These are phyloP conservation scores for Xestia rhomboidea DNA, from an alignment of 2,888 invertebrate genomes.

Conservation along the genomic window DNA sequence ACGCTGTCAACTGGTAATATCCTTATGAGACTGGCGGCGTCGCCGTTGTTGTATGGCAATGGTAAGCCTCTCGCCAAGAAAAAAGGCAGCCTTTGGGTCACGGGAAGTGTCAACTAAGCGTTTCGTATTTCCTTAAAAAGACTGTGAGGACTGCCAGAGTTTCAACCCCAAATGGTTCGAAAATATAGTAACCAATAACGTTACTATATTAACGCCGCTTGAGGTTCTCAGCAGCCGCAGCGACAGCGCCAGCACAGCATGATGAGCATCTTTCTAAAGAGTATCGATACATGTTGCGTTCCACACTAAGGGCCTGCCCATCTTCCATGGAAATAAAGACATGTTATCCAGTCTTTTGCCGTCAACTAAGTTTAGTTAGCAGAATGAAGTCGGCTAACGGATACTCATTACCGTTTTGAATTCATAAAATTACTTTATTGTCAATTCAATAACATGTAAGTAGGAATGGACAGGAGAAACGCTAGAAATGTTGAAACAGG, in stretches of 20 bases:
- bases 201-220: too few species aligned
- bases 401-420: not conserved
- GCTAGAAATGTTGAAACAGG: not conserved
- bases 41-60: not conserved
- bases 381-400: not conserved
- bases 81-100: not conserved
- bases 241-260: not conserved
- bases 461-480: not conserved
- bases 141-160: too few species aligned
- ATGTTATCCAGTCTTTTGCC: not conserved
- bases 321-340: not conserved
- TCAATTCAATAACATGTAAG: not conserved
- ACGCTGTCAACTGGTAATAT: not conserved
- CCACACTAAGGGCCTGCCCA: not conserved
- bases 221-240: too few species aligned
- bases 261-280: not conserved
- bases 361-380: not conserved
- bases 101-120: too few species aligned
- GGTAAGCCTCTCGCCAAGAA: not conserved
- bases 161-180: too few species aligned
- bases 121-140: too few species aligned
- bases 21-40: not conserved
- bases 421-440: not conserved
- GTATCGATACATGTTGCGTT: too few species aligned
- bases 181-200: too few species aligned